Percentiles rank a stretch among this genome's conserved stretches.
Evolutionary conservation across 1,140 invertebrate genomes (phyloP).

Genomic region (Drosophila serrata): DNA sequence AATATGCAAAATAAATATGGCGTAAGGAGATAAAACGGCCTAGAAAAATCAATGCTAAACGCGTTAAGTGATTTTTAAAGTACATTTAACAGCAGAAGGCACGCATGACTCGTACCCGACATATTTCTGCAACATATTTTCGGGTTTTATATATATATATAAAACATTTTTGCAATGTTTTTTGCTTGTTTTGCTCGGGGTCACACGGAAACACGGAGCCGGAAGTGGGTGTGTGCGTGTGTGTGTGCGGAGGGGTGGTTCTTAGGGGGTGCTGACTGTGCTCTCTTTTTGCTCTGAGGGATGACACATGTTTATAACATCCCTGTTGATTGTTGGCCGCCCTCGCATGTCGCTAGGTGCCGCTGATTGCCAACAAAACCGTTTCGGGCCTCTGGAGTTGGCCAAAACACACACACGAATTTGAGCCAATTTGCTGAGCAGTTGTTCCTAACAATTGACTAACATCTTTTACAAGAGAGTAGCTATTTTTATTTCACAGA

Average conservation of each 20-base stretch:
- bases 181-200: conserved; percentile 29
- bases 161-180: conserved; percentile 35
- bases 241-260: background rate
- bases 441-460: conserved; percentile 9
- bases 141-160: conserved; percentile 21
- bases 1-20: conserved; percentile 77
- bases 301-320: conserved; percentile 76
- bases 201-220: conserved; percentile 46
- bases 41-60: conserved; percentile 77
- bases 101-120: conserved; percentile 34
- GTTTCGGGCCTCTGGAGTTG: conserved; percentile 33
- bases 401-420: conserved; percentile 24
- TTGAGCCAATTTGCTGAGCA: conserved; percentile 25
- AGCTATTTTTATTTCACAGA: conserved; percentile 1
- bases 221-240: conserved; percentile 18
- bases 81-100: conserved; percentile 69
- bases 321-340: conserved; percentile 69
- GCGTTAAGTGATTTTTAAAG: conserved; percentile 82
- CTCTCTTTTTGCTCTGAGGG: background rate
- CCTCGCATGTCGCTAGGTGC: conserved; percentile 31
- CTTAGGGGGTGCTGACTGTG: background rate
- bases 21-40: conserved; percentile 69
- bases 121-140: conserved; percentile 43
- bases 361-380: conserved; percentile 34
- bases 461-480: background rate